These are phyloP conservation scores for Ifrita kowaldi DNA, from an alignment of 2,113 vertebrate genomes.

Conservation along the genomic window DNA sequence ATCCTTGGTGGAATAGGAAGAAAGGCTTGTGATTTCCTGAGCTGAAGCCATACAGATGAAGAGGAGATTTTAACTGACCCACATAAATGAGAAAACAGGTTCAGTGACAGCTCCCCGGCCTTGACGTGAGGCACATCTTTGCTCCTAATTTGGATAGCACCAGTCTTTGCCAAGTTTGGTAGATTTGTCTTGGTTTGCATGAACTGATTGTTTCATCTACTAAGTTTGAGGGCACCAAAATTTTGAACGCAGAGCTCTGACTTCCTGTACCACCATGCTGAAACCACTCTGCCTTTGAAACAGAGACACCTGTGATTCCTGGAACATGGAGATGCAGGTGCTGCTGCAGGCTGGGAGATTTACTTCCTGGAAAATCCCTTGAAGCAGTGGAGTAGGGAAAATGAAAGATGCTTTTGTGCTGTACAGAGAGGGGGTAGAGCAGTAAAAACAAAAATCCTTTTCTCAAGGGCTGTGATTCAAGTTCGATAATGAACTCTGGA, in stretches of 20 bases:
- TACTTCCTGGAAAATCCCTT: conserved; percentile 5
- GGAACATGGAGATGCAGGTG: not conserved
- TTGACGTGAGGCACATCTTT: not conserved
- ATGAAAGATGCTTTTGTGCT: not conserved
- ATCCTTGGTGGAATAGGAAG: not conserved
- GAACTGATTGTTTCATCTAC: not conserved
- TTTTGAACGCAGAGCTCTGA: not conserved
- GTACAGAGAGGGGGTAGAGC: not conserved
- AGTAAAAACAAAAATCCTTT: not conserved
- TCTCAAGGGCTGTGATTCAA: not conserved
- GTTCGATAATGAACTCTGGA: not conserved
- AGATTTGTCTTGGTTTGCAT: not conserved
- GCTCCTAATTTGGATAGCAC: not conserved
- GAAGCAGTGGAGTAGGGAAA: not conserved
- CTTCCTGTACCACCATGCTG: not conserved
- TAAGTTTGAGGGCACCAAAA: not conserved
- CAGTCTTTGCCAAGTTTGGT: not conserved
- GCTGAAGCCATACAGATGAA: not conserved
- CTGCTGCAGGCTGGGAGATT: not conserved
- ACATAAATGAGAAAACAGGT: not conserved
- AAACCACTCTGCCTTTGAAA: not conserved
- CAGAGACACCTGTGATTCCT: not conserved
- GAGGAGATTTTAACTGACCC: not conserved
- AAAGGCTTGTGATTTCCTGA: not conserved
- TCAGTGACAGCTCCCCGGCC: not conserved